Conservation (phyloP, 2,888 invertebrate species). For the Morpho achilles region DNA sequence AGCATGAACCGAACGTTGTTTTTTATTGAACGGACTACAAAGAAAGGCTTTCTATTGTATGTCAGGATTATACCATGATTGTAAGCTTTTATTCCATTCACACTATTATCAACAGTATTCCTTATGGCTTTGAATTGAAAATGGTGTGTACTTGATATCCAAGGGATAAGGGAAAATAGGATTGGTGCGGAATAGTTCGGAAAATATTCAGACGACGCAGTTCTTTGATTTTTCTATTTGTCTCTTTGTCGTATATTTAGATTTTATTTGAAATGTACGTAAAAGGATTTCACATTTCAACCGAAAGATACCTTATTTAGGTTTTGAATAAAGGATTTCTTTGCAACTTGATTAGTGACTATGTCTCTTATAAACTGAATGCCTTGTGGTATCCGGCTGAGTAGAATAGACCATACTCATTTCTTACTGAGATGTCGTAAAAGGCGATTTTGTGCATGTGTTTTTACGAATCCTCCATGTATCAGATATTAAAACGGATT, state of each 20-base stretch:
- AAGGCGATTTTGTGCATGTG: too few species aligned
- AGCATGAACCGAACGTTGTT: conserved; percentile 14
- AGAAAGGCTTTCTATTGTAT: conserved; percentile 14
- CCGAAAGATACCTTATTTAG: too few species aligned
- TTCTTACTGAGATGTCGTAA: too few species aligned
- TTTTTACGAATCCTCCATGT: too few species aligned
- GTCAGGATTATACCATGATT: conserved; percentile 14
- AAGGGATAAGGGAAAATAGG: conserved; percentile 6
- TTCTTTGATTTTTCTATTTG: neutral
- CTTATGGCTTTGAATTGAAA: neutral
- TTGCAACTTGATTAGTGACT: too few species aligned
- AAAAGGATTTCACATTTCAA: neutral
- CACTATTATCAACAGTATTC: conserved; percentile 6
- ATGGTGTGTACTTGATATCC: neutral
- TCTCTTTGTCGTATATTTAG: conserved; percentile 3
- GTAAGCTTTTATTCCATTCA: neutral
- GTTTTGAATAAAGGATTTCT: too few species aligned
- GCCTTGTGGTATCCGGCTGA: too few species aligned
- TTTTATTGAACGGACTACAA: conserved; percentile 22
- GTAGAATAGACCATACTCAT: too few species aligned
- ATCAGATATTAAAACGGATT: too few species aligned
- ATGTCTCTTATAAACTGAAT: too few species aligned
- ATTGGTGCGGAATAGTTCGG: conserved; percentile 10
- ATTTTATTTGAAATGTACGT: neutral
- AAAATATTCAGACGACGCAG: conserved; percentile 1